Conservation (phyloP, 30 jellyfish, hydroid and myxozoan genomes). For the Haliclystus octoradiatus region DNA sequence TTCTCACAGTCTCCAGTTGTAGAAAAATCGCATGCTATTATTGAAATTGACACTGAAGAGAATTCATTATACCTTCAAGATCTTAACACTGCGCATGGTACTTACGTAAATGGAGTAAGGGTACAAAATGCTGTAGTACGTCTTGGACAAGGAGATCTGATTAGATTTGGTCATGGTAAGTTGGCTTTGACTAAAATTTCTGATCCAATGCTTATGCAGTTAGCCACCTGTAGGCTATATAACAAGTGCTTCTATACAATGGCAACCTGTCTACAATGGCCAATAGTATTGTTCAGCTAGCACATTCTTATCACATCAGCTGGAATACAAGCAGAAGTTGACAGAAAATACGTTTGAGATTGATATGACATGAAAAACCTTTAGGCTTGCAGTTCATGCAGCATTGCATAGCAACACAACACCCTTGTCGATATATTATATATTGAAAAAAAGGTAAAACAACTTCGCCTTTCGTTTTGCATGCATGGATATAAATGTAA, state of each 20-base stretch:
- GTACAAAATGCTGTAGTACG: slow-evolving; percentile 66
- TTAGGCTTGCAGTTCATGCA: no score
- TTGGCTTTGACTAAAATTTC: not conserved
- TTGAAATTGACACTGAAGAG: slow-evolving; percentile 9
- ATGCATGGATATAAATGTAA: no score
- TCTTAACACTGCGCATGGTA: slow-evolving; percentile 70
- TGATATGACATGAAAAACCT: not conserved
- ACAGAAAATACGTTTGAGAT: not conserved
- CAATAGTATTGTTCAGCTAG: no score
- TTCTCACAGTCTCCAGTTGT: slow-evolving; percentile 36
- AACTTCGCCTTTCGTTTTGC: no score
- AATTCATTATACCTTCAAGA: slow-evolving; percentile 45
- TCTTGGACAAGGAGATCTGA: slow-evolving; percentile 64
- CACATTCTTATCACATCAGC: no score
- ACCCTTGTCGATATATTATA: no score
- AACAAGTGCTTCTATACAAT: no score
- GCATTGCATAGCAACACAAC: no score
- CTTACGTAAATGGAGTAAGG: slow-evolving; percentile 76
- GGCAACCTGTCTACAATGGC: no score
- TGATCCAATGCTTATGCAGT: not conserved
- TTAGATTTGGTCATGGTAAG: slow-evolving; percentile 84
- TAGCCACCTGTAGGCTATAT: no score
- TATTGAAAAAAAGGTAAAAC: no score
- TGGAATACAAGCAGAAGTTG: no score
- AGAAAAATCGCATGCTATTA: slow-evolving; percentile 35